Evolutionary conservation across 2,113 vertebrate species (phyloP).

Genomic region (Suricata suricatta): DNA sequence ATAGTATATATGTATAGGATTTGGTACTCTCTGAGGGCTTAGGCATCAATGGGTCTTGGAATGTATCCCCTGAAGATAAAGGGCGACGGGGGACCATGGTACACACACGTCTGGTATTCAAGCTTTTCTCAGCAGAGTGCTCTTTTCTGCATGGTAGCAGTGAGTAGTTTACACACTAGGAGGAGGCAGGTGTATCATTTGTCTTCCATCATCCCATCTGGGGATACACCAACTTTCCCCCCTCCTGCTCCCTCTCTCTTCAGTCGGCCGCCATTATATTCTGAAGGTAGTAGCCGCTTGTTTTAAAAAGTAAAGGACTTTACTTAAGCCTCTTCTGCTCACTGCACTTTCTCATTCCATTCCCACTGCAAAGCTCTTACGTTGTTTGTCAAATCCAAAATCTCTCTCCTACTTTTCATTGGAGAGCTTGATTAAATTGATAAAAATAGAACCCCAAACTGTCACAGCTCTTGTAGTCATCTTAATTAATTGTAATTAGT

Average conservation of each 20-base stretch:
- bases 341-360: neutral
- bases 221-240: neutral
- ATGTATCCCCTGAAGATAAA: neutral
- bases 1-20: neutral
- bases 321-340: neutral
- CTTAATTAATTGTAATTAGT: conserved; percentile 81
- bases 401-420: conserved; percentile 11
- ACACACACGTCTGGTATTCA: neutral
- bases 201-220: neutral
- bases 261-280: neutral
- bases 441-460: conserved; percentile 69
- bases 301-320: neutral
- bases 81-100: neutral
- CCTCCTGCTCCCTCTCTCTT: neutral
- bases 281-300: neutral
- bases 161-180: neutral
- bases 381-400: conserved; percentile 52
- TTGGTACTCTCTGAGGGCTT: neutral
- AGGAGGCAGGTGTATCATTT: neutral
- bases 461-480: conserved; percentile 66
- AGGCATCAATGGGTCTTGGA: neutral
- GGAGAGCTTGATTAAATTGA: conserved; percentile 55
- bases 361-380: conserved; percentile 4
- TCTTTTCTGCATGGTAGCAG: neutral
- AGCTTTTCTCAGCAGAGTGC: neutral